Percentiles rank a stretch among this genome's conserved stretches.
phyloP scores from a whole-genome alignment of 2,797 vertebrate genomes.

The Anguilla obscura region DNA sequence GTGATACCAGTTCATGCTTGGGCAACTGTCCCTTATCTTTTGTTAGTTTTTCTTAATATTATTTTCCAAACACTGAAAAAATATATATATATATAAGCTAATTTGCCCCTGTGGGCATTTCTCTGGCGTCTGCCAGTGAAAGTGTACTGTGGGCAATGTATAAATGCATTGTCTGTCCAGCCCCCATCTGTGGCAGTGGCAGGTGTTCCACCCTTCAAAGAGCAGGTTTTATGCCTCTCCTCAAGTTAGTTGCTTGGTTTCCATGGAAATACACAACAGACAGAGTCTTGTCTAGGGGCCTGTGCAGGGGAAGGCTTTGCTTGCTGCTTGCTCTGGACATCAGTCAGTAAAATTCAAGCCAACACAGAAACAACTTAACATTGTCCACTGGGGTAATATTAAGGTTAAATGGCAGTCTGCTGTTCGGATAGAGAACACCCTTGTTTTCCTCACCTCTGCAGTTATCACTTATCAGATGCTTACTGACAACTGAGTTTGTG shows the following conservation, averaged over 20 bases:
- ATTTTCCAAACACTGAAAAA: neutral
- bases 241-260: slow-evolving; percentile 79
- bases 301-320: slow-evolving; percentile 63
- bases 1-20: neutral
- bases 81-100: neutral
- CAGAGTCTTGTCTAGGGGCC: slow-evolving; percentile 80
- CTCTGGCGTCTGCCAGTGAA: slow-evolving; percentile 34
- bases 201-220: slow-evolving; percentile 78
- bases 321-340: slow-evolving; percentile 57
- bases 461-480: neutral
- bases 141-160: slow-evolving; percentile 50
- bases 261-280: slow-evolving; percentile 79
- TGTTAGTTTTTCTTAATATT: neutral
- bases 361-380: slow-evolving; percentile 58
- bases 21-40: neutral
- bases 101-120: neutral
- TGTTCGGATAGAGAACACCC: slow-evolving; percentile 39
- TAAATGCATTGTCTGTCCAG: slow-evolving; percentile 54
- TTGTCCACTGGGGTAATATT: slow-evolving; percentile 55
- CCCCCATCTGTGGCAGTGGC: slow-evolving; percentile 70
- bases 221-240: slow-evolving; percentile 79
- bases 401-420: slow-evolving; percentile 46
- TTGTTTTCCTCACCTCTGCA: neutral
- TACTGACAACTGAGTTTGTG: neutral
- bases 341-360: slow-evolving; percentile 56